Percentiles rank a stretch among this genome's conserved stretches.
phyloP scores from a whole-genome alignment of 2,888 invertebrate species.

The Oscheius myriophilus region DNA sequence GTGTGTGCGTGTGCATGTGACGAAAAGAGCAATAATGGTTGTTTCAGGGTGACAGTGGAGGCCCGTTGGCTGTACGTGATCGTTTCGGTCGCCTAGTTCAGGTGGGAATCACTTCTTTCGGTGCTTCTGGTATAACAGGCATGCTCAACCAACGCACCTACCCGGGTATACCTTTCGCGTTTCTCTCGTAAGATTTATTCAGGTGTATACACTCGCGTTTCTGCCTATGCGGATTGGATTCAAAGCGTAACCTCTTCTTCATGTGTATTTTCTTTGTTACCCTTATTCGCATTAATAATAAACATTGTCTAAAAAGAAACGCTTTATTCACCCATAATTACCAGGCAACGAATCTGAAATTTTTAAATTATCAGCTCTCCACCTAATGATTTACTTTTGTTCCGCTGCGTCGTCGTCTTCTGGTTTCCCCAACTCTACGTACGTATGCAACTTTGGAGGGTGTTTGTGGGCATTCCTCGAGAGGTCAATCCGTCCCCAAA shows the following conservation, averaged over 20 bases:
- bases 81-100: conserved; percentile 39
- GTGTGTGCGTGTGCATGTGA: background rate
- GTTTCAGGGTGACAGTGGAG: conserved; percentile 56
- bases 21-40: background rate
- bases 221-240: conserved; percentile 49
- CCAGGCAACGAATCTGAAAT: too few species aligned
- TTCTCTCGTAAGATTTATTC: background rate
- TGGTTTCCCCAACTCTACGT: conserved; percentile 37
- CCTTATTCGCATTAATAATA: too few species aligned
- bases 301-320: too few species aligned
- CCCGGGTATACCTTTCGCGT: conserved; percentile 36
- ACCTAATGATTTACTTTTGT: too few species aligned
- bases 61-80: conserved; percentile 47
- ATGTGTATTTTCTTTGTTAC: background rate
- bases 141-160: conserved; percentile 49
- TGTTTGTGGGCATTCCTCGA: conserved; percentile 50
- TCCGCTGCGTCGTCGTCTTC: conserved; percentile 22
- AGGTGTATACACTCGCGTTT: conserved; percentile 57
- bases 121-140: conserved; percentile 51
- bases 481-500: conserved; percentile 54
- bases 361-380: too few species aligned
- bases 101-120: conserved; percentile 54
- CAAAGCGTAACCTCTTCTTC: conserved; percentile 27
- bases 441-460: conserved; percentile 52
- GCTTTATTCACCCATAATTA: too few species aligned